phyloP scores from a whole-genome alignment of 2,113 vertebrate genomes.

The Semicossyphus pulcher region DNA sequence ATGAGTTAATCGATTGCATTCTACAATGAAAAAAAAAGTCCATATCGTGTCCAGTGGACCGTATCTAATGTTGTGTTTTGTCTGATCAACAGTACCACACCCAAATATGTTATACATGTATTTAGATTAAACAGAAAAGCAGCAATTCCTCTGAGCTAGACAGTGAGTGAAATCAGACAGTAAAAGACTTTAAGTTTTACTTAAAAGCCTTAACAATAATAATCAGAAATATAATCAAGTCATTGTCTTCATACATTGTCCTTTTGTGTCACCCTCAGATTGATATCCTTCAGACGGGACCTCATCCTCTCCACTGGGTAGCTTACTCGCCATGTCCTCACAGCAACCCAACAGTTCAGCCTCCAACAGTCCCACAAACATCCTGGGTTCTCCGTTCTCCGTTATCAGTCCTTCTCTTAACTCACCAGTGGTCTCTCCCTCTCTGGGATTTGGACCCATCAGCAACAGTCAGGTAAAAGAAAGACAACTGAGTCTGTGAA shows the following conservation, averaged over 20 bases:
- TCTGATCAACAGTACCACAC: neutral
- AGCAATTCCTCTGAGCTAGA: neutral
- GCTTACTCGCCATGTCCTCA: conserved; percentile 81
- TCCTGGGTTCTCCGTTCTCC: conserved; percentile 88
- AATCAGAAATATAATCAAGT: too few species aligned
- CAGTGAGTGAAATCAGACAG: neutral
- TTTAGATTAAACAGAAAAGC: neutral
- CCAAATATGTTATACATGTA: neutral
- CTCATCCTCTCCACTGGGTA: conserved; percentile 58
- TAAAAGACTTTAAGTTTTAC: neutral
- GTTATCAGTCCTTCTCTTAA: conserved; percentile 91
- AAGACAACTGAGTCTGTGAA: neutral
- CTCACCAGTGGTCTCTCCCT: conserved; percentile 87
- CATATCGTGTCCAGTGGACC: too few species aligned
- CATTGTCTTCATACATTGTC: too few species aligned
- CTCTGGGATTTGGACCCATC: conserved; percentile 90
- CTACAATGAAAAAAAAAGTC: neutral
- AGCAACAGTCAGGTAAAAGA: conserved; percentile 87
- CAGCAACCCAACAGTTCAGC: conserved; percentile 85
- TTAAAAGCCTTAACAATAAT: too few species aligned
- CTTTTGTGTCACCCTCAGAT: conserved; percentile 48
- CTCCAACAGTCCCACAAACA: conserved; percentile 85
- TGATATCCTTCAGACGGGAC: conserved; percentile 62
- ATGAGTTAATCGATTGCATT: neutral
- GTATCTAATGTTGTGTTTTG: too few species aligned